Evolutionary conservation across 2,888 invertebrate species (phyloP), one percentile per base, ranked within the genome.

Genomic region (Asteroscopus sphinx): DNA sequence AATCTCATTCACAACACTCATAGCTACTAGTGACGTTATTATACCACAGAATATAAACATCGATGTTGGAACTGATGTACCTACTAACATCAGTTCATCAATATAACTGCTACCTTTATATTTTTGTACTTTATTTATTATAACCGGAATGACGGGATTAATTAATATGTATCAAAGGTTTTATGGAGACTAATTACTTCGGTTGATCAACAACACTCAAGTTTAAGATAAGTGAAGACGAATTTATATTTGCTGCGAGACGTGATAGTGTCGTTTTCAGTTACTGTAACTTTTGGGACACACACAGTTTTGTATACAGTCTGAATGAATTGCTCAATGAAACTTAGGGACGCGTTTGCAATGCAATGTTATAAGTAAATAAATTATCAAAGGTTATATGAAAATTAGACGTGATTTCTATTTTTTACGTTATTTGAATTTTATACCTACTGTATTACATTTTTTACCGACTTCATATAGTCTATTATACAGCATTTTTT

Each of bases 101-200:
- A 69, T 61, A 58, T 55, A n/a, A 57, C 26, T 26, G 58, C 59
- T 72, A 62, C 46, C 21, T 48, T 44, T 61, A 52, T 54, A 51
- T 66, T 61, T 63, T n/a, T 45, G 56, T 41, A 36, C 47, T 53
- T 46, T 64, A 56, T 12, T 42, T 42, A 41, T 26, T 58, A 21
- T 66, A 77, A 76, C 66, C 70, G 52, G 77, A 65, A 58, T 57
- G 63, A 69, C 72, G 55, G 61, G 64, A 47, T 73, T 79, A 83
- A 87, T 88, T 83, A 84, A 85, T 81, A 86, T 85, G 83, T 89
- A 89, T 90, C 88, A 80, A 71, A 59, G 54, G 74, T 75, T 85
- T 83, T 80, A 85, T 81, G 73, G 77, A 73, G 73, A 81, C 85
- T 85, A 89, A 89, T 90, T 88, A 87, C 80, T 81, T 82, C 68